Conservation (phyloP, 2,113 vertebrate genomes). For the Bujurquina vittata region DNA sequence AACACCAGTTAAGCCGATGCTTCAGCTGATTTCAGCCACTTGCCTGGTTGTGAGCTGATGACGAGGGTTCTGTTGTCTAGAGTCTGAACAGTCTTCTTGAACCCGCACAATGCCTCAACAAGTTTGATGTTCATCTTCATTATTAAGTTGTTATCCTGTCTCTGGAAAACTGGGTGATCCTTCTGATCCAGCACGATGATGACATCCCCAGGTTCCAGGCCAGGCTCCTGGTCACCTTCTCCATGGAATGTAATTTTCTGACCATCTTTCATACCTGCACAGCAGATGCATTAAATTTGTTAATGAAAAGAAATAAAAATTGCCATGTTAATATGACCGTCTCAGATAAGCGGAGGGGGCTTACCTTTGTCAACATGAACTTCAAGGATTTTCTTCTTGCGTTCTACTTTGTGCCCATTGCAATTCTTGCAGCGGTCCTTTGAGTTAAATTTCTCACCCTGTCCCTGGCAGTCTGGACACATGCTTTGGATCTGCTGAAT, state of each 20-base stretch:
- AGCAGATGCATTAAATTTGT: background rate
- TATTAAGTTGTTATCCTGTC: constrained; percentile 86
- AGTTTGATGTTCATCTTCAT: constrained; percentile 93
- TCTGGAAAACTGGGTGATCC: constrained; percentile 88
- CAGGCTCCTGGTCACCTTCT: constrained; percentile 97
- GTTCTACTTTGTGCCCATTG: constrained; percentile 90
- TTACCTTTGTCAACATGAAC: constrained; percentile 96
- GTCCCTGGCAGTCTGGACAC: constrained; percentile 93
- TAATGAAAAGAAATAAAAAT: background rate
- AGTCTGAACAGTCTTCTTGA: constrained; percentile 87
- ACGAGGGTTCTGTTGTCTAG: constrained; percentile 88
- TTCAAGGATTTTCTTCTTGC: constrained; percentile 95
- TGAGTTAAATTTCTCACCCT: constrained; percentile 90
- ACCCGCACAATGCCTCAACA: constrained; percentile 92
- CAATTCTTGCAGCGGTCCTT: constrained; percentile 95
- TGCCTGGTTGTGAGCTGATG: constrained; percentile 87
- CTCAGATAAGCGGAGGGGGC: background rate
- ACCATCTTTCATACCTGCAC: constrained; percentile 93
- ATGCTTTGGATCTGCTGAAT: constrained; percentile 96
- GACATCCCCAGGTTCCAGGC: constrained; percentile 94
- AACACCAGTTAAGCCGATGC: background rate
- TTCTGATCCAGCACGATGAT: constrained; percentile 93
- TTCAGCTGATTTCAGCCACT: background rate
- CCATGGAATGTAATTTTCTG: constrained; percentile 95
- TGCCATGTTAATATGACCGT: background rate